phyloP scores from a whole-genome alignment of 1,140 invertebrate genomes.

The Anoplolepis gracilipes region DNA sequence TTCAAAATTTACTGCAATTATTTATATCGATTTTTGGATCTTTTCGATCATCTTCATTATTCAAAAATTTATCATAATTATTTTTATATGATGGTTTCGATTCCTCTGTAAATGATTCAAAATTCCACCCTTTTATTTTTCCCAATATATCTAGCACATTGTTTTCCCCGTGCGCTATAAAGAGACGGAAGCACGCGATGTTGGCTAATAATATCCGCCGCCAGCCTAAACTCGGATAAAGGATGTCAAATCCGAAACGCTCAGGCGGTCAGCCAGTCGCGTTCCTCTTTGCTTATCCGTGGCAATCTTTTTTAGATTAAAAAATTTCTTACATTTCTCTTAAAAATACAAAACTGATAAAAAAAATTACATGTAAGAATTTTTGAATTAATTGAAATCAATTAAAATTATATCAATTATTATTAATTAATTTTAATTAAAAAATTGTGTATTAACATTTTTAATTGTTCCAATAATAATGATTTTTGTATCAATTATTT shows the following conservation, averaged over 20 bases:
- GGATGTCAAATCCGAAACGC: constrained; percentile 66
- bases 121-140: constrained; percentile 9
- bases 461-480: too few relatives aligned
- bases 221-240: constrained; percentile 76
- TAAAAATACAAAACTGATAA: background rate
- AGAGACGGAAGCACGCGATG: constrained; percentile 73
- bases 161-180: constrained; percentile 65
- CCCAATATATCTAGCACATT: constrained; percentile 55
- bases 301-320: background rate
- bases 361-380: background rate
- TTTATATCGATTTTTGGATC: background rate
- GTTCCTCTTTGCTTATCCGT: constrained; percentile 20
- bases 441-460: background rate
- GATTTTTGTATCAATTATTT: too few relatives aligned
- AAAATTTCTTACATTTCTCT: constrained; percentile 9
- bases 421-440: too few relatives aligned
- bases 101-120: background rate
- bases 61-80: background rate
- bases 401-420: too few relatives aligned
- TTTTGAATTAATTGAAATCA: background rate
- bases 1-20: background rate
- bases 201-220: constrained; percentile 78
- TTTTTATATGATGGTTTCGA: background rate
- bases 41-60: background rate
- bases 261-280: constrained; percentile 74